Evolutionary conservation across 2,113 vertebrate genomes (phyloP).

Genomic region (Carettochelys insculpta): DNA sequence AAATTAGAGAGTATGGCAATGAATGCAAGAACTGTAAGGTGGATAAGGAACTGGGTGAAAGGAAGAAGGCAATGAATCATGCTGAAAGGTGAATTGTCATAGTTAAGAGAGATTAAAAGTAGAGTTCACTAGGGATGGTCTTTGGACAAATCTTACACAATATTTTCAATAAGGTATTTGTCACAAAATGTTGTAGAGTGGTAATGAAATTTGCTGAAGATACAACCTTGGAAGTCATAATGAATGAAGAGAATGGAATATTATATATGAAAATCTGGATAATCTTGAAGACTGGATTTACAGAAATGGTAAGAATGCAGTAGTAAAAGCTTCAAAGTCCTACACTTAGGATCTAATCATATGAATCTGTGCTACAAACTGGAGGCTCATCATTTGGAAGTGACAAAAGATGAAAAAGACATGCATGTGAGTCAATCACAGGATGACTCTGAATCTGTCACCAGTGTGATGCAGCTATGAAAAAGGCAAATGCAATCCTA

Average conservation of each 20-base stretch:
- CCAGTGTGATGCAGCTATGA: neutral
- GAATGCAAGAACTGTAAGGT: neutral
- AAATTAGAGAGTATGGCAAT: neutral
- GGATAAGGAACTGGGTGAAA: neutral
- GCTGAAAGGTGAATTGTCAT: neutral
- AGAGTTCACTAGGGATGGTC: neutral
- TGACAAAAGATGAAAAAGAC: neutral
- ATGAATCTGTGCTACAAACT: neutral
- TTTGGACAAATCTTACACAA: neutral
- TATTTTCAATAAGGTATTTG: neutral
- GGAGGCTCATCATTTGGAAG: neutral
- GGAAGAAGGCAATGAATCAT: neutral
- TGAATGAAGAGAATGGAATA: neutral
- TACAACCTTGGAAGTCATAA: neutral
- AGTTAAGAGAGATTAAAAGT: neutral
- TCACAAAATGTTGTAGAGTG: neutral
- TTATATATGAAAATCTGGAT: neutral
- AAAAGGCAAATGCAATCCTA: neutral
- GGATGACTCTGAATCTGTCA: neutral
- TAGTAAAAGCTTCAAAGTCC: neutral
- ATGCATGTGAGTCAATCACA: neutral
- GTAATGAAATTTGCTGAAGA: neutral
- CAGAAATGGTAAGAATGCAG: neutral
- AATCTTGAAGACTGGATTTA: neutral
- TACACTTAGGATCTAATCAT: neutral